Evolutionary conservation across 2,888 invertebrate genomes (phyloP).

Genomic region (Stenotaenia linearis): DNA sequence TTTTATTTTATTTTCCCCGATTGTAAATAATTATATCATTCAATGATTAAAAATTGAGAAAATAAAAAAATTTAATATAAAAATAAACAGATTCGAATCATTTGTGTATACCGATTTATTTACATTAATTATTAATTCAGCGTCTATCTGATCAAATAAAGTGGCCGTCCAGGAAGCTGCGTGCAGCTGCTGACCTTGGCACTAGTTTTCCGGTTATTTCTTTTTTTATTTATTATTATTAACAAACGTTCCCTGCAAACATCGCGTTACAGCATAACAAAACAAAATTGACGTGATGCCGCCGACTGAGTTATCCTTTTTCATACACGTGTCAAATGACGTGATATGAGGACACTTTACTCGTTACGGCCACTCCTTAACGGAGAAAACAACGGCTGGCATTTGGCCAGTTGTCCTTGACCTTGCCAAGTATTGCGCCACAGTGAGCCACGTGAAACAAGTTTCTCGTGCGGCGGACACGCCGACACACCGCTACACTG

Average conservation of each 20-base stretch:
- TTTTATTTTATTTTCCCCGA: background rate
- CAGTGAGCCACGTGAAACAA: background rate
- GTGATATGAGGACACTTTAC: background rate
- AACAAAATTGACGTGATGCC: background rate
- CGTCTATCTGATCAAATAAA: background rate
- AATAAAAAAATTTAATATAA: background rate
- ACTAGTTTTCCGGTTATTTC: background rate
- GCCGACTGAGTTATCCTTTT: background rate
- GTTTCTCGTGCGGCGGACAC: background rate
- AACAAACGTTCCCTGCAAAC: background rate
- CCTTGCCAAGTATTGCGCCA: background rate
- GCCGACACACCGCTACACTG: background rate
- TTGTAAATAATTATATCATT: background rate
- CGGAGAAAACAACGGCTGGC: background rate
- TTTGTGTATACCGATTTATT: background rate
- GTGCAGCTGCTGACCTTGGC: background rate
- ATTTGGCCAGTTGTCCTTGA: background rate
- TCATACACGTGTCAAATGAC: background rate
- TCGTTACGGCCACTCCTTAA: background rate
- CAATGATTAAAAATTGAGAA: background rate
- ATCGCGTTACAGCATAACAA: background rate
- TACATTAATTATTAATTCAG: background rate
- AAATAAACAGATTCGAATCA: background rate
- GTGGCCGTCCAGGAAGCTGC: background rate
- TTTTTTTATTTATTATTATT: background rate